phyloP scores from a whole-genome alignment of 2,888 invertebrate genomes.

The Agrotis puta region DNA sequence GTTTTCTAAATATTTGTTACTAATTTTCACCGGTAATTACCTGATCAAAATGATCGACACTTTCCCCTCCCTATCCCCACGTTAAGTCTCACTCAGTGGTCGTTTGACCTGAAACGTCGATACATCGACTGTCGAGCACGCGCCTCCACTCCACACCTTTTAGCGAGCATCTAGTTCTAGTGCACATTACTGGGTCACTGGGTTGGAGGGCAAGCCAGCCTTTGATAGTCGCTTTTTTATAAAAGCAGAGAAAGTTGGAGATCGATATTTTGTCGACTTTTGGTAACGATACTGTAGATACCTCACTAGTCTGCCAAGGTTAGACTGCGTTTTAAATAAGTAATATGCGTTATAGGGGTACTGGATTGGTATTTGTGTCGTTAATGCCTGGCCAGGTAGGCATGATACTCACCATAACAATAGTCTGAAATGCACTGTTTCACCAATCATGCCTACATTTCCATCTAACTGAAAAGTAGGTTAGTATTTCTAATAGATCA shows the following conservation, averaged over 20 bases:
- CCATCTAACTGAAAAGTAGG: no score
- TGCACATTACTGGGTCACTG: constrained; percentile 81
- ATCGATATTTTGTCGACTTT: constrained; percentile 44
- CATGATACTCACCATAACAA: no score
- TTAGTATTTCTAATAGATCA: no score
- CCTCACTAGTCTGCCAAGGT: constrained; percentile 5
- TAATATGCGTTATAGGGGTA: not conserved
- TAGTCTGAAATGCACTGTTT: not conserved
- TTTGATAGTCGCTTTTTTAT: constrained; percentile 20
- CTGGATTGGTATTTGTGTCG: no score
- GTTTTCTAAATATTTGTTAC: not conserved
- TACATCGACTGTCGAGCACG: constrained; percentile 87
- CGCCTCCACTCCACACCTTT: constrained; percentile 82
- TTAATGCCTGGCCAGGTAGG: no score
- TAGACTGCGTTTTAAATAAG: not conserved
- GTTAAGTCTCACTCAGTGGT: constrained; percentile 73
- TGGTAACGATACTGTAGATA: not conserved
- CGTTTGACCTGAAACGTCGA: constrained; percentile 82
- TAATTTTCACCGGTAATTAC: not conserved
- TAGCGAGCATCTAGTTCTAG: constrained; percentile 70
- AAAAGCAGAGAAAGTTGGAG: constrained; percentile 33
- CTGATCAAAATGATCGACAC: constrained; percentile 45
- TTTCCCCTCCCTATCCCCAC: constrained; percentile 60
- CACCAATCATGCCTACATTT: not conserved
- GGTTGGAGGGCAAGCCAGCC: constrained; percentile 61